Base-by-base conservation (phyloP, 2,797 vertebrate genomes). In the Mallotus villosus region DNA sequence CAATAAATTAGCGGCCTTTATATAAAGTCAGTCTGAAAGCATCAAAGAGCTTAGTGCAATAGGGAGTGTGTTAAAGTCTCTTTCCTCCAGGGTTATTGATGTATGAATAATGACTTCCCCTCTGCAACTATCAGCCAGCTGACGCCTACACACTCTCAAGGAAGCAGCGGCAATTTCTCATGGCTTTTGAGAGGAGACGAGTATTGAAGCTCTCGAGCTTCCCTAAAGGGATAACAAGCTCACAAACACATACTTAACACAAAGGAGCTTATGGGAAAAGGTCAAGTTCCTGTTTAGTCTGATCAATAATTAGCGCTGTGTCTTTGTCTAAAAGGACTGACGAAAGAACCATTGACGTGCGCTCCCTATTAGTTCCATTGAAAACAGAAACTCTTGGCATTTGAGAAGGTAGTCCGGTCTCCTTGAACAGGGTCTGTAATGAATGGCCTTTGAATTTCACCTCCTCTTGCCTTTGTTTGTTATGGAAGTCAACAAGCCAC, bases 281-380 rank as follows among this genome's bases (percentile, higher is more conserved):
- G 75, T 87, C 71, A 80, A 86, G 74, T 89, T 88, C 85, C 86
- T 87, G 79, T 85, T 82, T 76, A 58, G 75, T 79, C 78, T 78
- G 76, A 68, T 65, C 69, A 57, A 78, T 71, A 85, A 87, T 89
- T 86, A 85, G 70, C 24, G 0, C 67, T 70, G 46, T 63, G 24
- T 72, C 75, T 72, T 76, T 76, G 71, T 1, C 60, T 24, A 5
- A 0, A 71, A 75, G 37, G 70, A 37, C 64, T 73, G 37, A 62
- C 34, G 72, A 25, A 80, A 80, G 67, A 76, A 67, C 65, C 59
- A 58, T n/a, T 76, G 75, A 75, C 76, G 74, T 21, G 63, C 79
- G 71, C 83, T 84, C 73, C 34, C 17, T 51, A 3, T 60, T 76
- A 5, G 0, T 51, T 71, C 6, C 46, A 41, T 8, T 58, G 34